phyloP scores from a whole-genome alignment of 1,140 invertebrate species.

The Xylocopa sonorina region DNA sequence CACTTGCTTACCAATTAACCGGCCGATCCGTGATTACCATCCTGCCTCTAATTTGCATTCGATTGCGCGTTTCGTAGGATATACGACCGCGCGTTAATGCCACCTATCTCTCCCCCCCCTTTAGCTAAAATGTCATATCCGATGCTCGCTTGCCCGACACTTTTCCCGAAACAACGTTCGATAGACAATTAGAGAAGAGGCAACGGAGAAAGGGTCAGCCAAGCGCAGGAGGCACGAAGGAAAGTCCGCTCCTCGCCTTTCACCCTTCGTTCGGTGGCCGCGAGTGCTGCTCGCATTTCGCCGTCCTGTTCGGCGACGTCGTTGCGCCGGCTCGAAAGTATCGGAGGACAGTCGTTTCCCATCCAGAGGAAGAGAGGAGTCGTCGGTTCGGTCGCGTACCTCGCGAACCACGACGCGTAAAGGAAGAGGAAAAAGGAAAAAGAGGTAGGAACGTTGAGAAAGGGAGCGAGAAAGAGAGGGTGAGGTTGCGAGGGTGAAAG shows the following conservation, averaged over 20 bases:
- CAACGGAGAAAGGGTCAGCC: background rate
- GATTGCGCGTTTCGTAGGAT: background rate
- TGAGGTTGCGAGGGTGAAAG: constrained; percentile 27
- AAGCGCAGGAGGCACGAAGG: background rate
- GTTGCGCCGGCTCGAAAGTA: constrained; percentile 42
- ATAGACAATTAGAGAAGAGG: no score
- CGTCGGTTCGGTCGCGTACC: constrained; percentile 53
- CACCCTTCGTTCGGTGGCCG: background rate
- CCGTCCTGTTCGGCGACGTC: constrained; percentile 34
- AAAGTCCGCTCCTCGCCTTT: background rate
- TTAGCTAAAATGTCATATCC: no score
- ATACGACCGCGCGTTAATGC: background rate
- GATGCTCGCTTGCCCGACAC: no score
- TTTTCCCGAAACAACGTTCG: no score
- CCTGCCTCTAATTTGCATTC: constrained; percentile 9
- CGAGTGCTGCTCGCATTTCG: constrained; percentile 33
- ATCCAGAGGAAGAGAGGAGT: constrained; percentile 60
- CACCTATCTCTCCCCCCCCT: no score
- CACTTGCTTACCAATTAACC: background rate
- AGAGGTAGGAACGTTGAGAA: background rate
- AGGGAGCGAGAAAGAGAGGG: no score
- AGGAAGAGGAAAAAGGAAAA: constrained; percentile 50
- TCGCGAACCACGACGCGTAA: constrained; percentile 57
- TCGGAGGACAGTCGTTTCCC: constrained; percentile 52
- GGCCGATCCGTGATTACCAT: background rate